phyloP scores from a whole-genome alignment of 2,797 vertebrate genomes.

The Aldrovandia affinis region DNA sequence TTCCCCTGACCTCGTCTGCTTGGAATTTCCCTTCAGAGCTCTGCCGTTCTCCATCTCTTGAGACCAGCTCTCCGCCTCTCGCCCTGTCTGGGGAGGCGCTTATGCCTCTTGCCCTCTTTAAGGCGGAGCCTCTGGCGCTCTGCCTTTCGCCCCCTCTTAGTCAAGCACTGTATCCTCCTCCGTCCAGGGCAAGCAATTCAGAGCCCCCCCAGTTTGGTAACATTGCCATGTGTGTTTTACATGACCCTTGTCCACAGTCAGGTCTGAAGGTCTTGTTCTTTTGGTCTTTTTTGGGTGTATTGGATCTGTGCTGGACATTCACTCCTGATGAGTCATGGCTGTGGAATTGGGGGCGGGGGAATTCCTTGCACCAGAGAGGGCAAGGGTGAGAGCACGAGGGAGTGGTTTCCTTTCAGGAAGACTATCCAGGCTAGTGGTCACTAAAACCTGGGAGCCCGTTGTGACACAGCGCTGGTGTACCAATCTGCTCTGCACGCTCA shows the following conservation, averaged over 20 bases:
- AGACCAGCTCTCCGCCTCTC: background rate
- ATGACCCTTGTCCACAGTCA: background rate
- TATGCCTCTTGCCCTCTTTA: background rate
- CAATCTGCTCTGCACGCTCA: too few species aligned
- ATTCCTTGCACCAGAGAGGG: background rate
- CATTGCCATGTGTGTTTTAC: background rate
- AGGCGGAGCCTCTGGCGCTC: background rate
- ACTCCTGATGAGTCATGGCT: constrained; percentile 18
- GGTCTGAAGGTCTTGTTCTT: background rate
- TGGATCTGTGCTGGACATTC: background rate
- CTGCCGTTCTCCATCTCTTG: background rate
- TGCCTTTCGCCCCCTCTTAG: background rate
- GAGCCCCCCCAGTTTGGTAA: background rate
- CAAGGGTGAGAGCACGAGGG: background rate
- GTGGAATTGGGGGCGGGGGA: constrained; percentile 4
- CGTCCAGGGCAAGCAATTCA: too few species aligned
- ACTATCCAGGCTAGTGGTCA: constrained; percentile 4
- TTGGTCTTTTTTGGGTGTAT: constrained; percentile 7
- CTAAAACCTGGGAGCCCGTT: background rate
- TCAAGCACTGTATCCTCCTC: too few species aligned
- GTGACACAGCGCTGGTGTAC: too few species aligned
- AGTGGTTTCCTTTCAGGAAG: constrained; percentile 10
- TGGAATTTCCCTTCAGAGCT: constrained; percentile 38
- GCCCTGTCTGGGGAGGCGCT: background rate
- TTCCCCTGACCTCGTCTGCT: constrained; percentile 45